A percentile compares a stretch with the other conserved stretches of the same genome.
Evolutionary conservation across 2,888 invertebrate species (phyloP).

Genomic region (Macrophya alboannulata): DNA sequence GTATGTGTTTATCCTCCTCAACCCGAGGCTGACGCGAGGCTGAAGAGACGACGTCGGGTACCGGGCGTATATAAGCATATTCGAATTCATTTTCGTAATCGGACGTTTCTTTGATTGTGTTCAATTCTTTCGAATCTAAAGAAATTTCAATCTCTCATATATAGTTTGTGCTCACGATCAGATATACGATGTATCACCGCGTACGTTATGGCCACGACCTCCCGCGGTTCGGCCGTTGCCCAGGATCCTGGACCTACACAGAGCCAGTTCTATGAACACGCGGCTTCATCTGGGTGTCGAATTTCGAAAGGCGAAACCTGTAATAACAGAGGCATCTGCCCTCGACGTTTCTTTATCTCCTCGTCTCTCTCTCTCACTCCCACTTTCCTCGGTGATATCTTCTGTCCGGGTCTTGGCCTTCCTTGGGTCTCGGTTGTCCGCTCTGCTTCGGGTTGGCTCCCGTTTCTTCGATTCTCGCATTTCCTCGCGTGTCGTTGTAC

Average conservation of each 20-base stretch:
- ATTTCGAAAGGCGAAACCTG: conserved; percentile 75
- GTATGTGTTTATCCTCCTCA: neutral
- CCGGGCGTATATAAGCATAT: neutral
- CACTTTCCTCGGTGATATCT: conserved; percentile 49
- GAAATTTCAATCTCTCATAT: neutral
- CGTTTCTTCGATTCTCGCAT: conserved; percentile 58
- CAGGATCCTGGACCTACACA: conserved; percentile 12
- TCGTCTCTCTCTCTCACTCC: conserved; percentile 62
- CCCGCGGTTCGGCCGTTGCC: conserved; percentile 14
- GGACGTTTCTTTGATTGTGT: neutral
- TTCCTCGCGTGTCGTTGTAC: neutral
- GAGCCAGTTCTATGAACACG: conserved; percentile 51
- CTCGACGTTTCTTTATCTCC: conserved; percentile 65
- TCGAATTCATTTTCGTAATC: conserved; percentile 11
- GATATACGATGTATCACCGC: too few relatives aligned
- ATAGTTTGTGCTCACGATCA: too few relatives aligned
- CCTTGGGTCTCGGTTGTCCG: conserved; percentile 28
- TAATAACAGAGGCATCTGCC: conserved; percentile 75
- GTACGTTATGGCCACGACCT: neutral
- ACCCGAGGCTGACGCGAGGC: neutral
- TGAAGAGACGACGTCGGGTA: neutral
- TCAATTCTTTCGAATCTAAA: neutral
- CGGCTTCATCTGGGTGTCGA: conserved; percentile 65
- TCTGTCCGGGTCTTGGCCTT: conserved; percentile 56
- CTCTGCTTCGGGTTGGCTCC: conserved; percentile 19